Evolutionary conservation across 2,797 vertebrate genomes (phyloP).

Genomic region (Sandelia bainsii): DNA sequence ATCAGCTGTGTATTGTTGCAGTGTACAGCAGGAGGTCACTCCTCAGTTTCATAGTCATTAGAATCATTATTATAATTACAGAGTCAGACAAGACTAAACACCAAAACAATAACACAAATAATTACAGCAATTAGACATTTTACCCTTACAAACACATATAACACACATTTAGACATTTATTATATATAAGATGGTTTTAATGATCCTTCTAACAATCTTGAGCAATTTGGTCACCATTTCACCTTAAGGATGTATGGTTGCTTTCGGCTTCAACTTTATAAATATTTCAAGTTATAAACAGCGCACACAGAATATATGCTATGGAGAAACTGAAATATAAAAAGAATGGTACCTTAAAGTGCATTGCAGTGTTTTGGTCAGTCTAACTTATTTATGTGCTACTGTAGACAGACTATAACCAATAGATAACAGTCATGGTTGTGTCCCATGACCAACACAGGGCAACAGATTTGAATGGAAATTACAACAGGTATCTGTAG

Average conservation of each 20-base stretch:
- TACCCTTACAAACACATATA: conserved; percentile 67
- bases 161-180: conserved; percentile 70
- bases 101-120: conserved; percentile 70
- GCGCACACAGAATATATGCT: conserved; percentile 42
- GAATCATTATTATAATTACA: conserved; percentile 60
- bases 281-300: conserved; percentile 42
- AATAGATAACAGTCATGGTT: conserved; percentile 72
- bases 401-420: conserved; percentile 64
- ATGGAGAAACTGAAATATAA: conserved; percentile 37
- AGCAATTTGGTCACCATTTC: conserved; percentile 46
- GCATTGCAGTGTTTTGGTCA: conserved; percentile 65
- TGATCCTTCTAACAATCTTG: conserved; percentile 57
- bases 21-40: conserved; percentile 41
- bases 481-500: conserved; percentile 45
- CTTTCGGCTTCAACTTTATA: conserved; percentile 36
- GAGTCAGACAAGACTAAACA: conserved; percentile 68
- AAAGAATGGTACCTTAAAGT: conserved; percentile 63
- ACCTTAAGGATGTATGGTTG: conserved; percentile 30
- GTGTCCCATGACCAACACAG: conserved; percentile 49
- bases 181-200: conserved; percentile 62
- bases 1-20: conserved; percentile 29
- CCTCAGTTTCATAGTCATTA: conserved; percentile 52
- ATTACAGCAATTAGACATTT: conserved; percentile 66
- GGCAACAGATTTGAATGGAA: conserved; percentile 44
- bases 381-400: conserved; percentile 62